Evolutionary conservation across 2,888 invertebrate genomes (phyloP).

Genomic region (Dryocosmus kuriphilus): DNA sequence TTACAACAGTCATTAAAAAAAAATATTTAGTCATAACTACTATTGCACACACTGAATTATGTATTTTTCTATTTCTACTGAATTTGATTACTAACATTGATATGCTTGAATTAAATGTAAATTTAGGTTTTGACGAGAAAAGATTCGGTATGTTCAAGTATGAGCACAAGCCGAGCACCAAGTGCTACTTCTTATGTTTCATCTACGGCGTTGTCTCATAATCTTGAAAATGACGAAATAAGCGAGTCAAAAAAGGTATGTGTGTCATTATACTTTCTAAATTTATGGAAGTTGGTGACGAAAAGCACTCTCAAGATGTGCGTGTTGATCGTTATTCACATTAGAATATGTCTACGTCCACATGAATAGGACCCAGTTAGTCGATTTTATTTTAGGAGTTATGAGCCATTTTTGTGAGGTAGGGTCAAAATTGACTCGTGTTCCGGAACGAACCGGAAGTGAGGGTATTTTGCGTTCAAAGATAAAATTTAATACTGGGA

Average conservation of each 20-base stretch:
- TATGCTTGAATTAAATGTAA: conserved; percentile 29
- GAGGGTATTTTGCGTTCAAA: too few species aligned
- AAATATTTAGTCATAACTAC: too few species aligned
- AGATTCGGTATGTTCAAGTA: conserved; percentile 78
- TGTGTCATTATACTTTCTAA: conserved; percentile 8
- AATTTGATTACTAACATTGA: background rate
- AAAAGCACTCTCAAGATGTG: background rate
- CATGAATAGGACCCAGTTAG: too few species aligned
- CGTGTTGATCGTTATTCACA: background rate
- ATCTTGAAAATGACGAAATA: conserved; percentile 74
- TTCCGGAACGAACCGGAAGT: too few species aligned
- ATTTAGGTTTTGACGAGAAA: conserved; percentile 71
- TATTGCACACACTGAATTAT: too few species aligned
- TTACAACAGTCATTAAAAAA: too few species aligned
- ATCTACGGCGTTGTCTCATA: conserved; percentile 74
- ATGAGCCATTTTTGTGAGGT: too few species aligned
- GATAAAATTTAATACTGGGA: too few species aligned
- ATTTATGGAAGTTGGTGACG: background rate
- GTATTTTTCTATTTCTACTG: background rate
- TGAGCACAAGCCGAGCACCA: conserved; percentile 79
- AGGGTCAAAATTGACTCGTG: too few species aligned
- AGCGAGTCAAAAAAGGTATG: conserved; percentile 72
- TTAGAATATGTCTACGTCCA: too few species aligned
- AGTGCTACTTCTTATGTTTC: conserved; percentile 79
- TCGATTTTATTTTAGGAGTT: too few species aligned